A percentile compares a stretch with the other conserved stretches of the same genome.
Conservation (phyloP, 2,888 invertebrate genomes). For the Drosophila kambysellisi region DNA sequence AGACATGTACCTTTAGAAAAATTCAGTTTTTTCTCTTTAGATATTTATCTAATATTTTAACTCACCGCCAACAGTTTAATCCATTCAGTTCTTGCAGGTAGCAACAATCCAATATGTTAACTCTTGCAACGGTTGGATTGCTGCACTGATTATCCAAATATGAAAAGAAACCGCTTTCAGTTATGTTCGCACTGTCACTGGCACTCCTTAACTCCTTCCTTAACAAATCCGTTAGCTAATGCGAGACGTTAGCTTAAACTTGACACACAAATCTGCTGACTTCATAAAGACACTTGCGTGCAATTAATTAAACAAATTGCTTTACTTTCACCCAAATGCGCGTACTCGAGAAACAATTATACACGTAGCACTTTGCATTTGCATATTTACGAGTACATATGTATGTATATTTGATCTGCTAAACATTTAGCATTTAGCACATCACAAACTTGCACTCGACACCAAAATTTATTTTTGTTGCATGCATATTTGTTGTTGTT, state of each 20-base stretch:
- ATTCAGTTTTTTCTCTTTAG: background rate
- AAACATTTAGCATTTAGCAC: slow-evolving; percentile 50
- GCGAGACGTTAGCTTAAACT: slow-evolving; percentile 38
- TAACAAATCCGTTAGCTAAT: slow-evolving; percentile 14
- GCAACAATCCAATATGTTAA: slow-evolving; percentile 12
- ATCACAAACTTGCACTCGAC: slow-evolving; percentile 38
- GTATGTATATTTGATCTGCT: slow-evolving; percentile 39
- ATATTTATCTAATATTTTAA: background rate
- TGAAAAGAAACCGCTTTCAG: slow-evolving; percentile 8
- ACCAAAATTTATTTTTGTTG: slow-evolving; percentile 61
- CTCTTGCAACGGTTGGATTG: background rate
- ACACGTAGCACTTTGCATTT: slow-evolving; percentile 38
- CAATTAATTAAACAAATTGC: slow-evolving; percentile 75
- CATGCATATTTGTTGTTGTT: slow-evolving; percentile 49
- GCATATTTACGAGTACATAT: slow-evolving; percentile 53
- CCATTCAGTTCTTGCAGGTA: slow-evolving; percentile 20
- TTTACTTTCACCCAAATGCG: slow-evolving; percentile 76
- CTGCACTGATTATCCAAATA: slow-evolving; percentile 30
- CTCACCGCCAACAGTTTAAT: slow-evolving; percentile 44
- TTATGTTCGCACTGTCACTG: slow-evolving; percentile 18
- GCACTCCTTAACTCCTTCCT: background rate
- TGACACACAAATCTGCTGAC: slow-evolving; percentile 56
- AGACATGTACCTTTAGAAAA: background rate
- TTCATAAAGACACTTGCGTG: slow-evolving; percentile 56
- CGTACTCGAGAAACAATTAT: slow-evolving; percentile 44